Percentiles rank a stretch among this genome's conserved stretches.
phyloP scores from a whole-genome alignment of 2,888 invertebrate species.

The Drosophila lutescens region DNA sequence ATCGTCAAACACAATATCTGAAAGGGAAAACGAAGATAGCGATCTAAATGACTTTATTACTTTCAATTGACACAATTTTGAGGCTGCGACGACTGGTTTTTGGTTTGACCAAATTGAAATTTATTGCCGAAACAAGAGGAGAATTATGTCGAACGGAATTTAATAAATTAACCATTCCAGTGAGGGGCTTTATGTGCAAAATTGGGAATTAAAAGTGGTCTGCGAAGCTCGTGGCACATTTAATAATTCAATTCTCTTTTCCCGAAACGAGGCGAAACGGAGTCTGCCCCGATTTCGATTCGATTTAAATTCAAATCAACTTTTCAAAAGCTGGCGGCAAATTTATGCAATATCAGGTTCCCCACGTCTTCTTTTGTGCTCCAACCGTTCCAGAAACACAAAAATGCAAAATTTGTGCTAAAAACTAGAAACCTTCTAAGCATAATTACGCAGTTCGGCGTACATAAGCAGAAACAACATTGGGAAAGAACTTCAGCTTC shows the following conservation, averaged over 20 bases:
- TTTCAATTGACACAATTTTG: conserved; percentile 36
- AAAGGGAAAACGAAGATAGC: conserved; percentile 11
- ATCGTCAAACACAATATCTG: conserved; percentile 3
- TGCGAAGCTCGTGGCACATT: conserved; percentile 24
- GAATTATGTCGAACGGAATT: conserved; percentile 46
- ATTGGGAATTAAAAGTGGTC: conserved; percentile 42
- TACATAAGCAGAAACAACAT: conserved; percentile 22
- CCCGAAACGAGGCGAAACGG: conserved; percentile 1
- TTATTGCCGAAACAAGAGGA: conserved; percentile 38
- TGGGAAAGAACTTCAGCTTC: background rate
- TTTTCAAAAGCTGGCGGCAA: conserved; percentile 61
- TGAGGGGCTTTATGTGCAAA: conserved; percentile 52
- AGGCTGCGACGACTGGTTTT: conserved; percentile 6
- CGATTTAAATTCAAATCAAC: conserved; percentile 75
- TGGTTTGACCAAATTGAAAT: conserved; percentile 56
- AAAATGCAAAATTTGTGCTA: conserved; percentile 67
- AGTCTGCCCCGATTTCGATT: conserved; percentile 50
- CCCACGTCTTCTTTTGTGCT: conserved; percentile 7
- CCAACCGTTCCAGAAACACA: conserved; percentile 29
- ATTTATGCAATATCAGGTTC: conserved; percentile 64
- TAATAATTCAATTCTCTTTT: conserved; percentile 38
- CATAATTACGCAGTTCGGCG: conserved; percentile 64
- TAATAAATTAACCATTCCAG: conserved; percentile 47
- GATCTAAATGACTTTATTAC: conserved; percentile 37
- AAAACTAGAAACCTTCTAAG: conserved; percentile 54